phyloP scores from a whole-genome alignment of 2,113 vertebrate genomes.

The Alligator mississippiensis region DNA sequence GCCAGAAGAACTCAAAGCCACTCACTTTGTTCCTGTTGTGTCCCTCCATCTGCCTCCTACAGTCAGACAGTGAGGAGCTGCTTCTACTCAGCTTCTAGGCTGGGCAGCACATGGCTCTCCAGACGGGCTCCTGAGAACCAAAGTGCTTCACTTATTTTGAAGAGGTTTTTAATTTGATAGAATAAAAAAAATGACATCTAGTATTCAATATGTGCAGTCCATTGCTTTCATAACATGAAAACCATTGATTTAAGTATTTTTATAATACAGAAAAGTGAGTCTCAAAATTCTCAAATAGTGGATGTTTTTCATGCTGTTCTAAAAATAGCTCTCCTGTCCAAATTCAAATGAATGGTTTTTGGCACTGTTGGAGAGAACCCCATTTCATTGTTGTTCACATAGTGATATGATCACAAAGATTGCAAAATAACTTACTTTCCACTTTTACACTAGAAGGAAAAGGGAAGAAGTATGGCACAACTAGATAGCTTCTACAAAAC shows the following conservation, averaged over 20 bases:
- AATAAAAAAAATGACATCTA: neutral
- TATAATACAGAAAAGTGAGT: neutral
- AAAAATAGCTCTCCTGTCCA: neutral
- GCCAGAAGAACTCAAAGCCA: no score
- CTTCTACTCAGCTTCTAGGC: neutral
- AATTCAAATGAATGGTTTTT: neutral
- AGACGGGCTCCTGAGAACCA: neutral
- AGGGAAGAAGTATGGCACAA: neutral
- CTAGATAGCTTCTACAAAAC: neutral
- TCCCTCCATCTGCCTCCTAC: no score
- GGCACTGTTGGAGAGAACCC: slow-evolving; percentile 19
- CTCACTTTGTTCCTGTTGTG: no score
- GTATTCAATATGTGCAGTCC: neutral
- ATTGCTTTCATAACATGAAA: neutral
- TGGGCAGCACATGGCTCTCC: no score
- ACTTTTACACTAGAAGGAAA: slow-evolving; percentile 38
- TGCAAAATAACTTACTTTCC: slow-evolving; percentile 7
- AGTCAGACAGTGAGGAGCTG: neutral
- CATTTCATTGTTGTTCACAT: neutral
- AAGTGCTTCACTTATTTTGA: neutral
- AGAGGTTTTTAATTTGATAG: slow-evolving; percentile 20
- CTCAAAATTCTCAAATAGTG: neutral
- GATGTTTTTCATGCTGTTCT: slow-evolving; percentile 8
- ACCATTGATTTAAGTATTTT: slow-evolving; percentile 4
- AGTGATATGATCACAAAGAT: neutral